A percentile compares a stretch with the other conserved stretches of the same genome.
Conservation (phyloP, 2,888 invertebrate genomes). For the Acanthosepion lycidas region DNA sequence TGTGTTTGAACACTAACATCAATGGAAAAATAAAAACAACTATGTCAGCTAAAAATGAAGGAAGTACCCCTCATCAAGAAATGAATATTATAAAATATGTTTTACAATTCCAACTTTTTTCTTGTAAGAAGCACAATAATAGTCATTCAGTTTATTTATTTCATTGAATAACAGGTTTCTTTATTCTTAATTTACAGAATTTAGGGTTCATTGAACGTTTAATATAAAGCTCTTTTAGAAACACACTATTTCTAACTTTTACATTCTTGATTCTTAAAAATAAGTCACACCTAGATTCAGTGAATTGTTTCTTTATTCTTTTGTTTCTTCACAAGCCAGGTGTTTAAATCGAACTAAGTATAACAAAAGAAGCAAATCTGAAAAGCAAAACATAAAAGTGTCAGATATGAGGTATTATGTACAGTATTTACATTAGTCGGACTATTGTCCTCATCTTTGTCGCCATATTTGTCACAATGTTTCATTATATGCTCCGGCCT, state of each 20-base stretch:
- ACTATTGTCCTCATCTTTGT: too few relatives aligned
- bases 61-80: too few relatives aligned
- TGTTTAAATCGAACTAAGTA: background rate
- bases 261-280: background rate
- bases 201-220: background rate
- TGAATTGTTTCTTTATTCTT: background rate
- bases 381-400: too few relatives aligned
- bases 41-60: too few relatives aligned
- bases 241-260: background rate
- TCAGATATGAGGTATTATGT: too few relatives aligned
- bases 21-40: too few relatives aligned
- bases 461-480: too few relatives aligned
- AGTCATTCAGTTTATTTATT: background rate
- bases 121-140: background rate
- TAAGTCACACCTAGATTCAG: background rate
- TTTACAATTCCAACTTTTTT: background rate
- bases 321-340: background rate
- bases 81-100: too few relatives aligned
- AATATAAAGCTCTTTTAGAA: background rate
- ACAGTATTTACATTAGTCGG: too few relatives aligned
- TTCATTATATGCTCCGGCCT: too few relatives aligned
- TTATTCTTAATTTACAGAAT: background rate
- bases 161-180: background rate
- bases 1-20: too few relatives aligned
- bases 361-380: too few relatives aligned